Evolutionary conservation across 2,797 vertebrate genomes (phyloP), one percentile per base, ranked within the genome.

Genomic region (Melanotaenia nigrans): DNA sequence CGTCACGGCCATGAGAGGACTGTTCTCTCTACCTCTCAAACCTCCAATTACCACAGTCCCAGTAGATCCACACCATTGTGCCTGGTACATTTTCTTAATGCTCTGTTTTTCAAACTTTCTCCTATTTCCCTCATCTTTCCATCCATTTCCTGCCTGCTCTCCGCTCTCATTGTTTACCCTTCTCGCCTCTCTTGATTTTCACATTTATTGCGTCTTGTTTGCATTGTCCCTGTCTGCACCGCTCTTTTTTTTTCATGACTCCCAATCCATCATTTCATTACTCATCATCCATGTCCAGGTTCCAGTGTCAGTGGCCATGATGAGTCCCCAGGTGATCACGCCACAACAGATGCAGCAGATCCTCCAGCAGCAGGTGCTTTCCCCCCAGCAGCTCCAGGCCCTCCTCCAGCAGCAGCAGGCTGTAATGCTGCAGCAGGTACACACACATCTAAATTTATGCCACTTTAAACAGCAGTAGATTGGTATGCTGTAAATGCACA

Each of bases 331-430:
- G 96, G 97, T 99, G 95, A 99, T 99, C 94, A 99, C 97, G 85
- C 98, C 97, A 82, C 98, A 99, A 94, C 97, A 99, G 94, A 99
- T 99, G 97, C 97, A 99, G 95, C 97, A 99, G 92, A 98, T 99
- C 89, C 97, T 99, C 77, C 98, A 99, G 92, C 98, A 99, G 95
- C 98, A 99, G 94, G 97, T 99, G 74, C 95, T 99, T 65, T 99
- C 97, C 85, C 97, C 98, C 0, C 98, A 99, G 92, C 98, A 99
- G 93, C 97, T 99, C 81, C 98, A 99, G 92, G 97, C 97, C 62
- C 95, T 99, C 88, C 96, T 99, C 73, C 98, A 99, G 84, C 97
- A 99, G 90, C 98, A 99, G 92, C 98, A 99, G 93, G 97, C 97
- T 20, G 97, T 99, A 87, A 99, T 99, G 97, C 93, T 99, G 90